A percentile compares a stretch with the other conserved stretches of the same genome.
These are phyloP conservation scores for Notiomystis cincta DNA, from an alignment of 2,113 vertebrate genomes.

Conservation along the genomic window DNA sequence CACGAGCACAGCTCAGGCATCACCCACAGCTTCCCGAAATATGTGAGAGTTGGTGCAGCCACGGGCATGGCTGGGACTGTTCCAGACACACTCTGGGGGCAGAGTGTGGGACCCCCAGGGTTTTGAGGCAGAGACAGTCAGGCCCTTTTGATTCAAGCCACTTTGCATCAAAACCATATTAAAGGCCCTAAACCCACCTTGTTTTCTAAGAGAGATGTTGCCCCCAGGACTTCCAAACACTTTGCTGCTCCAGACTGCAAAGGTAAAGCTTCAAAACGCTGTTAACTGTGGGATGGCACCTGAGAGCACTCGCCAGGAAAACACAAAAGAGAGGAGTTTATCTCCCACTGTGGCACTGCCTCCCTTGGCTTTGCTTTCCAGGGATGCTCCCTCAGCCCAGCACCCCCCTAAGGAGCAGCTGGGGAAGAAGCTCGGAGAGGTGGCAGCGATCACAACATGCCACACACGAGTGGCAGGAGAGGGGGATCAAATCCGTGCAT, in stretches of 20 bases:
- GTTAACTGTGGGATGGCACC: neutral
- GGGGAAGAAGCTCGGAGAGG: neutral
- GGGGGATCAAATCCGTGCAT: neutral
- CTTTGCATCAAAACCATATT: neutral
- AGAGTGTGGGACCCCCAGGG: rapidly evolving
- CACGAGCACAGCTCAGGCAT: neutral
- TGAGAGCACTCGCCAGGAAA: neutral
- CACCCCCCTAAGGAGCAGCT: neutral
- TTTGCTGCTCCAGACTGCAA: neutral
- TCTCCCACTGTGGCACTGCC: neutral
- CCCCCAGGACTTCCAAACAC: neutral
- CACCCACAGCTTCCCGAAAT: neutral
- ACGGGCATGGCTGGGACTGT: neutral
- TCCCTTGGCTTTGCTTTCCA: neutral
- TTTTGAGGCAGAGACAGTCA: neutral
- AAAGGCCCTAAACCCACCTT: neutral
- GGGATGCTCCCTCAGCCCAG: neutral
- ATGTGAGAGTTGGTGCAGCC: rapidly evolving
- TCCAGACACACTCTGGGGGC: neutral
- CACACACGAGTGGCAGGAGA: constrained; percentile 9
- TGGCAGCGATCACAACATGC: constrained; percentile 24
- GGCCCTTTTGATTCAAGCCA: neutral
- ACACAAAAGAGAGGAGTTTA: neutral
- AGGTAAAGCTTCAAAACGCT: neutral
- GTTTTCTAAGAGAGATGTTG: neutral